Conservation (phyloP, 2,113 vertebrate species). For the Sapajus apella region DNA sequence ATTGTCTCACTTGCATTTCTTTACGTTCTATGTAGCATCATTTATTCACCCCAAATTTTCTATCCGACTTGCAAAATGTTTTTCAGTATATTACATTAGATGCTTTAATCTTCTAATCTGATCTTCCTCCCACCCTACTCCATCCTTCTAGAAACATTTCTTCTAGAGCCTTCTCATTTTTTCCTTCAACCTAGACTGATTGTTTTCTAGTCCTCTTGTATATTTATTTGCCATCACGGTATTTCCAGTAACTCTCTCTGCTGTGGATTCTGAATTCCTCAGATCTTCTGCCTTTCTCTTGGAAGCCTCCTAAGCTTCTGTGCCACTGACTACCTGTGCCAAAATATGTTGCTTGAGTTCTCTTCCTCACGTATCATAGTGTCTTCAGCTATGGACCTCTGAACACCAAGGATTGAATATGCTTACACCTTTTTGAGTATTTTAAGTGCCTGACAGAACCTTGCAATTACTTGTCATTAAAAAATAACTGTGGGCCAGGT, state of each 20-base stretch:
- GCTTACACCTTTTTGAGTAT: neutral
- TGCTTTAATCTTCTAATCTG: neutral
- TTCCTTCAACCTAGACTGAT: neutral
- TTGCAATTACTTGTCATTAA: neutral
- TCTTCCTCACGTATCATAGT: neutral
- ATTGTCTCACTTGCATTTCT: neutral
- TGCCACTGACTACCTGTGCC: neutral
- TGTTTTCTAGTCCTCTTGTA: neutral
- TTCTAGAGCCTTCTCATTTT: neutral
- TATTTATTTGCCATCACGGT: neutral
- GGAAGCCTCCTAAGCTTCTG: neutral
- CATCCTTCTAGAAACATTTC: neutral
- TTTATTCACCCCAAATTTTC: neutral
- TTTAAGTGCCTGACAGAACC: neutral
- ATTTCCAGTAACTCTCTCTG: neutral
- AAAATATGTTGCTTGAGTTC: neutral
- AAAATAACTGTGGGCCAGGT: too few relatives aligned
- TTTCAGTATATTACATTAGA: neutral
- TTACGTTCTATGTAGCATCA: neutral
- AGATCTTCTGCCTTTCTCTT: neutral
- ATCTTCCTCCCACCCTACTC: neutral
- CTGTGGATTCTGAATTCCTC: neutral
- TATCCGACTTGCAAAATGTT: neutral
- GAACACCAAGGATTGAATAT: neutral
- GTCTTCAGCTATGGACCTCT: neutral